Conservation (phyloP, 2,797 vertebrate species). For the Anabacerthia variegaticeps region DNA sequence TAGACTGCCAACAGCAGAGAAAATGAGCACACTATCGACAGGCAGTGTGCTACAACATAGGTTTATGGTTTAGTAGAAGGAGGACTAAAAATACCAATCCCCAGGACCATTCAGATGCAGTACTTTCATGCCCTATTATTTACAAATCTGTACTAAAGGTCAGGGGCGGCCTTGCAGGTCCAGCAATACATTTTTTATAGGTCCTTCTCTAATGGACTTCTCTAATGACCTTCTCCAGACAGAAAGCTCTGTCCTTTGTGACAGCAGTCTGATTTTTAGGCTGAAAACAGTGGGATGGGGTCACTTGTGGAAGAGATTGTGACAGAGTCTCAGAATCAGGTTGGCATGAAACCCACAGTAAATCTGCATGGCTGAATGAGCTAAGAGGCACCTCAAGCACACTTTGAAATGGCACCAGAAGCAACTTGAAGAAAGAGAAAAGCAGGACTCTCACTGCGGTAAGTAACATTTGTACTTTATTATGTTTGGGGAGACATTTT, state of each 20-base stretch:
- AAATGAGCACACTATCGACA: fast-evolving
- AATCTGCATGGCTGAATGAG: neutral
- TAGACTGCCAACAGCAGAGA: neutral
- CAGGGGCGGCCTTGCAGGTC: neutral
- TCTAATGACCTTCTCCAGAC: neutral
- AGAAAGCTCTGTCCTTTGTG: neutral
- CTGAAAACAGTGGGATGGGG: neutral
- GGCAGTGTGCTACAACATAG: neutral
- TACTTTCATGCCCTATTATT: neutral
- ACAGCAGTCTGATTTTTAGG: neutral
- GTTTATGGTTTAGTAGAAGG: neutral
- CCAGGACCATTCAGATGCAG: neutral
- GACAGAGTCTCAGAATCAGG: neutral
- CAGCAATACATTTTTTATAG: neutral
- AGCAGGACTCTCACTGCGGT: neutral
- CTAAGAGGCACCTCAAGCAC: neutral
- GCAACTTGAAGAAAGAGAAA: neutral
- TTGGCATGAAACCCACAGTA: neutral
- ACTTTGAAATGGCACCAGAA: neutral
- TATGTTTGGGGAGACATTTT: neutral
- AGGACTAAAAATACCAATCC: neutral
- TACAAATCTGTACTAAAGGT: neutral
- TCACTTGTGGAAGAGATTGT: neutral
- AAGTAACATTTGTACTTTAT: neutral
- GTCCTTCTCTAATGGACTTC: neutral